These are phyloP conservation scores for Myotis yumanensis DNA, from an alignment of 2,113 vertebrate species.

Conservation along the genomic window DNA sequence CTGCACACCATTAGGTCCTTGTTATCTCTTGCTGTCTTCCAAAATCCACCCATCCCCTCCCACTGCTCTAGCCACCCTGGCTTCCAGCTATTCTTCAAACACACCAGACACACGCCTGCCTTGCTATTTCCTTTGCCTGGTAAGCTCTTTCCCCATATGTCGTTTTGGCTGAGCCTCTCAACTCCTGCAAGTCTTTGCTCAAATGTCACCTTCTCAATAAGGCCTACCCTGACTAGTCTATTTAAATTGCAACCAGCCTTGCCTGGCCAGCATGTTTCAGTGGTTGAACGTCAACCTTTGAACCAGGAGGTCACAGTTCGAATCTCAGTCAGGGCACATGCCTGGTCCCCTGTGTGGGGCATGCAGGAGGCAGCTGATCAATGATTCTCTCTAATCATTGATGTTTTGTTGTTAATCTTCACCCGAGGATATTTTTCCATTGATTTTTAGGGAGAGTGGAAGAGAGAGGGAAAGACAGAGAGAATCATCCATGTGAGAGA, in stretches of 20 bases:
- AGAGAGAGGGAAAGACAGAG: too few relatives aligned
- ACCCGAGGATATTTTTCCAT: too few relatives aligned
- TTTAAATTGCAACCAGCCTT: background rate
- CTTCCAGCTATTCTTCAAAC: conserved; percentile 10
- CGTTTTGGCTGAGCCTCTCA: background rate
- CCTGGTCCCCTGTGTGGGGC: background rate
- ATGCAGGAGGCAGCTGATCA: background rate
- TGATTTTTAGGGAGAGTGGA: too few relatives aligned
- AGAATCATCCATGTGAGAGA: too few relatives aligned
- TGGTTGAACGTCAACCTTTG: background rate
- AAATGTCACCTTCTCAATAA: conserved; percentile 33
- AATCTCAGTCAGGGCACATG: background rate
- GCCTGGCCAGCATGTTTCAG: background rate
- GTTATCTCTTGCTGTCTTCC: too few relatives aligned
- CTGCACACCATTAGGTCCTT: background rate
- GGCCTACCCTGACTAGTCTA: background rate
- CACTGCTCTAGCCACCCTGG: background rate
- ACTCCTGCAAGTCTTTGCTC: conserved; percentile 17
- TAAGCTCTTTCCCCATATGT: background rate
- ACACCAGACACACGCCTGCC: background rate
- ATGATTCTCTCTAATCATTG: background rate
- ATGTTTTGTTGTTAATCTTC: too few relatives aligned
- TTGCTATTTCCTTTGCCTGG: background rate
- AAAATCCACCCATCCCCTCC: background rate
- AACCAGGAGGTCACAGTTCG: background rate